Evolutionary conservation across 2,113 vertebrate species (phyloP), one percentile per base, ranked within the genome.

Genomic region (Malaclemys terrapin): DNA sequence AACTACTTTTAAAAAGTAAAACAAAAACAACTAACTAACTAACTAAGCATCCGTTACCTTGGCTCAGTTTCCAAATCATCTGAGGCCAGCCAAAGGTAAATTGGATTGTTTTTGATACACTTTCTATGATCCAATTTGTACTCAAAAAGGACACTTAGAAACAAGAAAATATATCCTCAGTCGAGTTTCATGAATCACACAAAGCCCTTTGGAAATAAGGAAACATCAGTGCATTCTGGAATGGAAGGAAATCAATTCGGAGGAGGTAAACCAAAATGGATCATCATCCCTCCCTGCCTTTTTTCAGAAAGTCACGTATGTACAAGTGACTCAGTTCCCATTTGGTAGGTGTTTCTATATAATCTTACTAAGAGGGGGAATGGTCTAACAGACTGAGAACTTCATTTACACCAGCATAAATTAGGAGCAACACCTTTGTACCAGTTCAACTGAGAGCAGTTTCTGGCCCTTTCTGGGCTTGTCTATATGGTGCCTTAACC

Each of bases 201-300:
- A 3, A 5, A 78, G 42, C 42, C 52, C 14, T 87, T 92, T 89
- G 5, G 19, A 53, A 72, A 72, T 72, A 72, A 79, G 17, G 3
- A 13, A 83, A 13, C 7, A n/a, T 47, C 25, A 17, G 12, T 0
- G 0, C 69, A 76, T 35, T 78, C n/a, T 38, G n/a, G 35, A n/a
- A 65, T n/a, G 62, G 42, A 56, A 3, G n/a, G 45, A 47, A 4
- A 4, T 5, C 72, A 38, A 8, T 87, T 84, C 62, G 49, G n/a
- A 17, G 45, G 65, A 85, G 13, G 54, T 38, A 87, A 88, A 78
- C 3, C 4, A 65, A 62, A 45, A 27, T 3, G 11, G 2, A 38
- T 53, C 62, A 35, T 54, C 59, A 4, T 38, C 65, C 19, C 17
- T 72, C 19, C 19, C 35, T 72, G 35, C 4, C 65, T 20, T 72